Evolutionary conservation across 2,113 vertebrate species (phyloP), one percentile per base, ranked within the genome.

Genomic region (Nerophis ophidion): DNA sequence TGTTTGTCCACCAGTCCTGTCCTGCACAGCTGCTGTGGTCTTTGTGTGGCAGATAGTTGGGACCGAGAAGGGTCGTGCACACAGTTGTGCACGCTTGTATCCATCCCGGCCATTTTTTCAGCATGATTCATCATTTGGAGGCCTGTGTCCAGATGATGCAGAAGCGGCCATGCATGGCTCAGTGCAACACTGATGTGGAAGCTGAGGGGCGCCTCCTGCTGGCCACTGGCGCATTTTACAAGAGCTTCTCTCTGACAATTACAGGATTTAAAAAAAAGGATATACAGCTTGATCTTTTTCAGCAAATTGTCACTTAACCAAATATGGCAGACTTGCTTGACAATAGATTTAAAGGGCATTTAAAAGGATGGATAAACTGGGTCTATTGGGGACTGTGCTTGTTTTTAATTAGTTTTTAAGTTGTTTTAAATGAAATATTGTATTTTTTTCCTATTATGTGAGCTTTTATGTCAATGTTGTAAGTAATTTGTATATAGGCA

Each of bases 51-150:
- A 74, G 73, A 79, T 79, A 70, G 48, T 60, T 50, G 52, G 70
- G 82, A 79, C 73, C 63, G 1, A 8, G 57, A 68, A 38, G 57
- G 58, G 44, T 36, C 8, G 48, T 52, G 51, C 45, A 82, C 79
- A 79, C 73, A 81, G 66, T 81, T 82, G 76, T 82, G 72, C 17
- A 36, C 82, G 84, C 81, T 84, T 86, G 77, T 72, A 73, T 74
- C 62, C 47, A 57, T 50, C 70, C n/a, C 79, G 82, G 79, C 72
- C 84, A 82, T 81, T 76, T 60, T 63, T 78, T 57, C 38, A 49
- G 48, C 54, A 51, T 35, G 51, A 69, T 76, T 60, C 68, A 81
- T 78, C 58, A 54, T 57, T 33, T 14, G 40, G 44, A 57, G 4
- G 57, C 9, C 8, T 48, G 36, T 48, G 48, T 65, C 5, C 38